Percentiles rank a stretch among this genome's conserved stretches.
Conservation (phyloP, 2,113 vertebrate species). For the Crotophaga sulcirostris region DNA sequence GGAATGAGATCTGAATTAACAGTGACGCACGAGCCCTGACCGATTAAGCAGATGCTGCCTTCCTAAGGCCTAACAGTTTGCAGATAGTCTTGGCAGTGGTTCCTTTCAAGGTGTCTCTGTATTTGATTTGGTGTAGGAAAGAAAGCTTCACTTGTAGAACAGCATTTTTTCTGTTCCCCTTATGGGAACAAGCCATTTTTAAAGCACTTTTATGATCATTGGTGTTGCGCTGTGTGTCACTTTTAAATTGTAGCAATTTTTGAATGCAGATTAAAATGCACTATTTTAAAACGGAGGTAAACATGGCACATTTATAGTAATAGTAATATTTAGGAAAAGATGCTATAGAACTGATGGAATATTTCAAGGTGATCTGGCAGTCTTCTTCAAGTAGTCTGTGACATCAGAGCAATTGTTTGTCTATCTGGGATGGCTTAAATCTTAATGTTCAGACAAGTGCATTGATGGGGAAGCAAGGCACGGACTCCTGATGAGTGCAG, state of each 20-base stretch:
- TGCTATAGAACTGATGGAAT: background rate
- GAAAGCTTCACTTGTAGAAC: background rate
- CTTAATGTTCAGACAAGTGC: background rate
- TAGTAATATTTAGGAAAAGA: background rate
- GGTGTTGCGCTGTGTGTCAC: background rate
- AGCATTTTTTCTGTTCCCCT: background rate
- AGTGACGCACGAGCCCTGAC: background rate
- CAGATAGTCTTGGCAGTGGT: background rate
- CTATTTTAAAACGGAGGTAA: background rate
- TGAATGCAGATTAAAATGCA: background rate
- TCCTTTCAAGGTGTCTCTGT: background rate
- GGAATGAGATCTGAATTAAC: constrained; percentile 12
- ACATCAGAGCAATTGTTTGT: background rate
- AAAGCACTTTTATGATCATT: background rate
- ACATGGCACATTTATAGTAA: background rate
- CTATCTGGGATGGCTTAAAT: background rate
- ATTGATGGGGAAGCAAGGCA: too few species aligned
- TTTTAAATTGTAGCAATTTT: background rate
- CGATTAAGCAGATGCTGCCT: constrained; percentile 1
- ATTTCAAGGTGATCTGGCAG: background rate
- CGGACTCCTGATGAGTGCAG: too few species aligned
- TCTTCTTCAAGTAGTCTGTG: background rate
- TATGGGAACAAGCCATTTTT: background rate
- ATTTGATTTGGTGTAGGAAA: background rate
- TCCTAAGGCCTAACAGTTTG: background rate